These are phyloP conservation scores for Chloropsis hardwickii DNA, from an alignment of 2,113 vertebrate genomes.

Conservation along the genomic window DNA sequence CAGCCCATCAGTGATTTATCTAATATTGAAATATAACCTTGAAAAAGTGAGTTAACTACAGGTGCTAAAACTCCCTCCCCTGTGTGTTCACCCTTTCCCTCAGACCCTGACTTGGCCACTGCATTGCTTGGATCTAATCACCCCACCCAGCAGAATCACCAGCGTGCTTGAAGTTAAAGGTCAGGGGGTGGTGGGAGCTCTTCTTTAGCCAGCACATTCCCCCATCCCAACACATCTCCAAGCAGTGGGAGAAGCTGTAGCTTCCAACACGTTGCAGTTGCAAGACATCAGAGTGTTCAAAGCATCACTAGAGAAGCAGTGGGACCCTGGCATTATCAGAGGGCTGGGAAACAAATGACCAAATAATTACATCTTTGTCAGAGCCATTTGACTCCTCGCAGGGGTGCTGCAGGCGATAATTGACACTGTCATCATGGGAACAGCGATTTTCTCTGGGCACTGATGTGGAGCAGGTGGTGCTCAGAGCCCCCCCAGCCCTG, in stretches of 20 bases:
- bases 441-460: not conserved
- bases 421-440: not conserved
- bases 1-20: not conserved
- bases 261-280: accelerated
- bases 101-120: not conserved
- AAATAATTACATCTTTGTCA: not conserved
- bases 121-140: not conserved
- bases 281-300: not conserved
- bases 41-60: not conserved
- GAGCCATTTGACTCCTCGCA: not conserved
- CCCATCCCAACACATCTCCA: accelerated
- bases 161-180: not conserved
- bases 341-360: not conserved
- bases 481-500: not conserved
- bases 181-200: accelerated
- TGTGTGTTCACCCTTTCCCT: not conserved
- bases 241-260: accelerated
- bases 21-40: not conserved
- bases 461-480: not conserved
- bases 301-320: not conserved
- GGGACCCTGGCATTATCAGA: not conserved
- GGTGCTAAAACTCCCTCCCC: not conserved
- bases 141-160: not conserved
- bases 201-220: not conserved
- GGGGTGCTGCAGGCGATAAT: slow-evolving; percentile 13